Conservation (phyloP, 2,888 invertebrate species). For the Thymelicus lineola region DNA sequence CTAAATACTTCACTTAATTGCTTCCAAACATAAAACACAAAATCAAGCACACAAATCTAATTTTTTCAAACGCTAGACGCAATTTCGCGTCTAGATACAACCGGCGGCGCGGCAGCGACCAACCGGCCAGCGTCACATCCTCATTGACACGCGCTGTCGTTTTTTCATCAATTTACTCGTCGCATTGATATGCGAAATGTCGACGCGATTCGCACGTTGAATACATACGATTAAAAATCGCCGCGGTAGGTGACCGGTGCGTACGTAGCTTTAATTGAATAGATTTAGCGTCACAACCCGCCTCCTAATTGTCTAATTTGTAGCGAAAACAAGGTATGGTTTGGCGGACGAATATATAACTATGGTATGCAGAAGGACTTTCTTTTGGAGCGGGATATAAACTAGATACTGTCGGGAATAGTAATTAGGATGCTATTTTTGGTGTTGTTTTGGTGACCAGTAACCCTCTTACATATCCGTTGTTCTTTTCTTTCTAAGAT, state of each 20-base stretch:
- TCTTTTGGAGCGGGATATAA: slow-evolving; percentile 79
- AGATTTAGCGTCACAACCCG: slow-evolving; percentile 73
- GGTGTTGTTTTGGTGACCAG: slow-evolving; percentile 50
- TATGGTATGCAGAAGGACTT: slow-evolving; percentile 79
- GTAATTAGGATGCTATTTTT: slow-evolving; percentile 63
- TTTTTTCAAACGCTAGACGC: slow-evolving; percentile 15
- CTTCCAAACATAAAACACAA: too few relatives aligned
- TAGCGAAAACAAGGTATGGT: slow-evolving; percentile 78
- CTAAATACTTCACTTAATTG: too few relatives aligned
- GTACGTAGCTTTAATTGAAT: slow-evolving; percentile 81
- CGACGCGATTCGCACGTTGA: slow-evolving; percentile 75
- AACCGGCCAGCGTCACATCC: slow-evolving; percentile 53
- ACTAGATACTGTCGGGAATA: slow-evolving; percentile 68
- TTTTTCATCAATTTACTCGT: slow-evolving; percentile 76
- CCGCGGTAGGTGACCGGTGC: slow-evolving; percentile 80
- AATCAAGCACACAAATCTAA: too few relatives aligned
- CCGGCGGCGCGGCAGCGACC: too few relatives aligned
- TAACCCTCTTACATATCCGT: slow-evolving; percentile 40
- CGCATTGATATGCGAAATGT: slow-evolving; percentile 83
- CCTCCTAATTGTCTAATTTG: slow-evolving; percentile 84
- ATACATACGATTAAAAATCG: slow-evolving; percentile 84
- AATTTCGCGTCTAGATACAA: slow-evolving; percentile 12
- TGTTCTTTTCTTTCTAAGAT: slow-evolving; percentile 10
- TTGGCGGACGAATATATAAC: slow-evolving; percentile 75
- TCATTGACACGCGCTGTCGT: slow-evolving; percentile 66